Conservation (phyloP, 2,888 invertebrate species). For the Aquatica leii region DNA sequence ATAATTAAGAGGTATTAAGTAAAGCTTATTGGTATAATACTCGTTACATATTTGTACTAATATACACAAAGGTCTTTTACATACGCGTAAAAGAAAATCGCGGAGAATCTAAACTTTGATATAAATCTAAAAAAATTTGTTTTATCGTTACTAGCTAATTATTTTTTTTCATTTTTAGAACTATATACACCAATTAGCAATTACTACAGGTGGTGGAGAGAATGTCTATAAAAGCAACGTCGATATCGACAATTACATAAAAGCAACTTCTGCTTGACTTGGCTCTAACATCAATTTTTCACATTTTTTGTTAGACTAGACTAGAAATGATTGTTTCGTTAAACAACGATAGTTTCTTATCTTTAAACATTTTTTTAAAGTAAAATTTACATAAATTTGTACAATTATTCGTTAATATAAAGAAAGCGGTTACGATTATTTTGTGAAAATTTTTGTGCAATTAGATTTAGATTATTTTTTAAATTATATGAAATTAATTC, state of each 20-base stretch:
- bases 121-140: no score
- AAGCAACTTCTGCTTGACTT: conserved; percentile 22
- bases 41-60: conserved; percentile 29
- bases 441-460: no score
- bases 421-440: neutral
- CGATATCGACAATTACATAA: conserved; percentile 21
- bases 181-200: conserved; percentile 16
- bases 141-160: neutral
- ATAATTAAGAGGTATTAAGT: conserved; percentile 24
- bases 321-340: conserved; percentile 32
- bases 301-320: conserved; percentile 29
- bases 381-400: conserved; percentile 16
- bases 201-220: conserved; percentile 8
- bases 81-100: conserved; percentile 10
- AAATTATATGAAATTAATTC: neutral
- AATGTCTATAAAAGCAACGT: neutral
- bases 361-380: neutral
- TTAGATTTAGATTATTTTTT: neutral
- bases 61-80: conserved; percentile 18
- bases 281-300: conserved; percentile 26
- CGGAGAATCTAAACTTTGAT: neutral
- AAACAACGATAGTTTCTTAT: conserved; percentile 15
- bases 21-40: conserved; percentile 30
- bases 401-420: conserved; percentile 21
- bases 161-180: no score